A percentile compares a stretch with the other conserved stretches of the same genome.
Evolutionary conservation across 2,888 invertebrate genomes (phyloP).

Genomic region (Sarcophaga variegata): DNA sequence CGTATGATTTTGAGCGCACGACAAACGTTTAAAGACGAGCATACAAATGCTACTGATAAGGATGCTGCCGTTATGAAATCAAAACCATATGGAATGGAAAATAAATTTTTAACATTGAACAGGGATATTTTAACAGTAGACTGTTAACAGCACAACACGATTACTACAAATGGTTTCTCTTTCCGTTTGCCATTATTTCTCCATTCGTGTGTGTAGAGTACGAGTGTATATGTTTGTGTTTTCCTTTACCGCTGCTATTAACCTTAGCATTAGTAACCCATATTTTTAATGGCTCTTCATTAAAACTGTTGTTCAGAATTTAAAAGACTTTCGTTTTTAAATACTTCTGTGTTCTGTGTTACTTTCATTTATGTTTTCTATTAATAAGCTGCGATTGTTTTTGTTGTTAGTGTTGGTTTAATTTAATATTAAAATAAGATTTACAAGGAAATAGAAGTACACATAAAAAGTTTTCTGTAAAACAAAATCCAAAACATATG

Average conservation of each 20-base stretch:
- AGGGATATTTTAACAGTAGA: conserved; percentile 35
- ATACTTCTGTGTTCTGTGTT: neutral
- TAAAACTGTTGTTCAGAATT: too few species aligned
- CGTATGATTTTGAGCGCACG: neutral
- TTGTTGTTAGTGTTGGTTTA: too few species aligned
- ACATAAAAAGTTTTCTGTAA: too few species aligned
- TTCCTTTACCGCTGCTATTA: neutral
- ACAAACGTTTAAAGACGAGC: neutral
- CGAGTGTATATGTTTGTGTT: neutral
- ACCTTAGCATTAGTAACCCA: conserved; percentile 29
- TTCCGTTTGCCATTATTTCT: neutral
- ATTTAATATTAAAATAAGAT: too few species aligned
- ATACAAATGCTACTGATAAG: conserved; percentile 30
- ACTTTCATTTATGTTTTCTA: neutral
- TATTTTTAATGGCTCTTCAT: neutral
- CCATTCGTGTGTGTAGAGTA: neutral
- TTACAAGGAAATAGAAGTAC: too few species aligned
- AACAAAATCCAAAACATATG: too few species aligned
- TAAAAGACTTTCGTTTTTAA: neutral
- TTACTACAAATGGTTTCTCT: too few species aligned
- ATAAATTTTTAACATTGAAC: neutral
- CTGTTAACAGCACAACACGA: conserved; percentile 31
- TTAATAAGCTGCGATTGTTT: too few species aligned
- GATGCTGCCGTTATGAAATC: conserved; percentile 17
- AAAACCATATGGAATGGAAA: neutral